Evolutionary conservation across 35 echinoderm and acorn worm species (phyloP), one percentile per base, ranked within the genome.

Genomic region (Stichopus chloronotus): DNA sequence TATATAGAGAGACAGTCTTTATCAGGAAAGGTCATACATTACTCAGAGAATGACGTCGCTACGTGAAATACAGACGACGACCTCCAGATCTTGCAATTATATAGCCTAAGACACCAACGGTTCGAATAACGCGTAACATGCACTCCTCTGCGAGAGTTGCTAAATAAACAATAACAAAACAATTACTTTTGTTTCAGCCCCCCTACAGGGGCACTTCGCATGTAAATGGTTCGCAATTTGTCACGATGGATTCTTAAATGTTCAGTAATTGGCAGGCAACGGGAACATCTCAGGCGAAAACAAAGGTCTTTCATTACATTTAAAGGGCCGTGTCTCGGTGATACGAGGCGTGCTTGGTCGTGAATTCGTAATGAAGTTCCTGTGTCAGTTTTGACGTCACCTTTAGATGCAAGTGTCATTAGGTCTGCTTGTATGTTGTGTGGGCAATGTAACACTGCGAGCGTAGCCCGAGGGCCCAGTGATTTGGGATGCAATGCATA

Each of bases 121-220:
- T 52, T 83, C 80, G 21, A 55, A 83, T 83, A 55, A 83, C 43
- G 52, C 10, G 5, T 52, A 0, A 55, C 8, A 83, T 83, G 25
- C 8, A 52, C 4, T 6, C 4, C 53, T 53, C 10, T 19, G 6
- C 25, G 21, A 56, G 43, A 43, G 80, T 83, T 12, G 55, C 80
- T 54, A 54, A 82, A 30, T 56, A 43, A 83, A 56, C 55, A 83
- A 56, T n/a, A 55, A 83, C 80, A 83, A 83, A 83, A 83, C 80
- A 83, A 83, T 83, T 83, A 83, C 80, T 83, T 43, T 57, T 43
- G 80, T 83, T 83, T 53, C 80, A 83, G n/a, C 43, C 55, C 80
- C 7, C 80, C 80, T 55, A 56, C 80, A 7, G n/a, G 10, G 80
- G 55, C 80, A 14, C 80, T 16, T 56, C 55, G 55, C 25, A 83